These are phyloP conservation scores for Parapristionchus giblindavisi DNA, from an alignment of 2,888 invertebrate genomes.

Conservation along the genomic window DNA sequence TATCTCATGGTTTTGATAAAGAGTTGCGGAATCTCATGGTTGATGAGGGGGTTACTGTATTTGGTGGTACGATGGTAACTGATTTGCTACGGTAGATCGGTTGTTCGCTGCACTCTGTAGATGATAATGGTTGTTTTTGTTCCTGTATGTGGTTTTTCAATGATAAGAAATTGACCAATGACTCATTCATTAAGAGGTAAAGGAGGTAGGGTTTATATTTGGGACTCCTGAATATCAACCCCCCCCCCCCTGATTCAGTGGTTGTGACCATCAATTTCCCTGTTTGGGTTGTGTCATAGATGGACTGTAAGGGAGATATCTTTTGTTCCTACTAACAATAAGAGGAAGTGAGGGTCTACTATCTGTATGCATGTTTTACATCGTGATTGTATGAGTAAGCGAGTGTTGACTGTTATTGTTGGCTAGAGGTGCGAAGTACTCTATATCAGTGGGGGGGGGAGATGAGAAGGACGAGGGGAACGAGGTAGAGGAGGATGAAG, in stretches of 20 bases:
- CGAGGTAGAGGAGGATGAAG: not conserved
- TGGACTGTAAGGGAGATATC: too few relatives aligned
- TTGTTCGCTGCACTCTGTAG: not conserved
- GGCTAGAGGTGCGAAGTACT: not conserved
- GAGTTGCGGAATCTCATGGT: not conserved
- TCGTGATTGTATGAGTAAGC: not conserved
- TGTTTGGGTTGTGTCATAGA: too few relatives aligned
- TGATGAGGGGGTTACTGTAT: not conserved
- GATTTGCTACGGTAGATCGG: not conserved
- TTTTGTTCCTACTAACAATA: not conserved
- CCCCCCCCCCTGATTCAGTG: too few relatives aligned
- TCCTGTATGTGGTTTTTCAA: too few relatives aligned
- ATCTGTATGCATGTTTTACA: not conserved
- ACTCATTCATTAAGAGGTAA: too few relatives aligned
- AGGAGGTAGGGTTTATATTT: too few relatives aligned
- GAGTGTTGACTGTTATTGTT: not conserved
- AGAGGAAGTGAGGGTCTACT: not conserved
- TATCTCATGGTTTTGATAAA: too few relatives aligned
- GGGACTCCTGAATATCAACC: too few relatives aligned
- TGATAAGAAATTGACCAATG: too few relatives aligned
- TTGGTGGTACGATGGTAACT: not conserved
- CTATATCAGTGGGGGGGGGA: not conserved
- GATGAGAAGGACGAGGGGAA: not conserved
- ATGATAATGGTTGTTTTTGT: too few relatives aligned
- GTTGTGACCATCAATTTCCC: too few relatives aligned